Evolutionary conservation across 1,140 invertebrate species (phyloP), one percentile per base, ranked within the genome.

Genomic region (Zaprionus kolodkinae): DNA sequence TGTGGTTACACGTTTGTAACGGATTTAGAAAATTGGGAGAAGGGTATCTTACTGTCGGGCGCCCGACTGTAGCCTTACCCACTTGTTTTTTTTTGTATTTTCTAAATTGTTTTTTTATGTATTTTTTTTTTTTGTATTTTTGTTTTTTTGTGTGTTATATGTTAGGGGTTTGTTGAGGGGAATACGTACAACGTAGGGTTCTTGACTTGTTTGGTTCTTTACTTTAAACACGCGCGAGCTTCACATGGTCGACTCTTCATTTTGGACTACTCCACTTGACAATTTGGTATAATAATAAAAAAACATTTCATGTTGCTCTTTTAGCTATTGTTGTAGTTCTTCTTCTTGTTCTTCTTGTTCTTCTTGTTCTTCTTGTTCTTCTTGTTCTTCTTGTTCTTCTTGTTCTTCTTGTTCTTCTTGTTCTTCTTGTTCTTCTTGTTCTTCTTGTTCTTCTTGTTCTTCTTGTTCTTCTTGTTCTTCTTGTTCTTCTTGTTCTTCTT

Each of bases 211-310:
- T 63, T 76, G 30, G 60, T 70, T 86, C 33, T 40, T 62, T 78
- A 72, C 65, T 86, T 85, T 71, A 62, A 83, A 79, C 61, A 64
- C 73, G 66, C 77, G 68, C 82, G 83, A 70, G 79, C 66, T 86
- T 80, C 69, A 88, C 84, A 86, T 84, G 76, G 78, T 80, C 65
- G 64, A 81, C 85, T 84, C 71, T 38, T 81, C 64, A 78, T 70
- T 79, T 80, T 78, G 66, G 84, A 88, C 84, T 88, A 78, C 78
- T 88, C 84, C 85, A 89, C 84, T 89, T 84, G 68, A 88, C 84
- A 88, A 81, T 78, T 64, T 70, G 40, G 27, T 54, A 45, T 33
- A 33, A 13, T 52, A 35, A n/a, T n/a, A 56, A 56, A 25, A 25
- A 63, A 43, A 65, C 67, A 70, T 65, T 70, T 64, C 30, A 52